phyloP scores from a whole-genome alignment of 2,797 vertebrate genomes.

The Cossypha niveicapilla region DNA sequence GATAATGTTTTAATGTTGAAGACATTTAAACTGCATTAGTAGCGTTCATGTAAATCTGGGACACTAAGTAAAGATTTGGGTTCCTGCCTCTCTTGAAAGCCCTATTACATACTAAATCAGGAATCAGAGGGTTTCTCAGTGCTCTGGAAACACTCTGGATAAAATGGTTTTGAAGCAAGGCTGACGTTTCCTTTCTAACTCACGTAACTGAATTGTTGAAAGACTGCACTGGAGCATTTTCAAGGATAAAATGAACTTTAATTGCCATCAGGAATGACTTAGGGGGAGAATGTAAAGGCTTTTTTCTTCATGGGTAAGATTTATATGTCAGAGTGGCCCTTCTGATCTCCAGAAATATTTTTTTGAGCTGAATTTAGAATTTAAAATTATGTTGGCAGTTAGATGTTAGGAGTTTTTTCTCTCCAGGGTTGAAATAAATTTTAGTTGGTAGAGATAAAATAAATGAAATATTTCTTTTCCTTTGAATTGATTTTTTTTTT shows the following conservation, averaged over 20 bases:
- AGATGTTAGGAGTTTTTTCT: not conserved
- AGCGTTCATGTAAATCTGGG: not conserved
- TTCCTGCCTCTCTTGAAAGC: not conserved
- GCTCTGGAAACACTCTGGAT: not conserved
- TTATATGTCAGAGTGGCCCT: not conserved
- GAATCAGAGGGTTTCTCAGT: not conserved
- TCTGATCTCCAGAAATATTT: not conserved
- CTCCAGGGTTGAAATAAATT: not conserved
- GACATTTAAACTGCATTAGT: not conserved
- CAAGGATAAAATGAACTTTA: not conserved
- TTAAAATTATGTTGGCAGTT: not conserved
- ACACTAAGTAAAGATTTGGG: not conserved
- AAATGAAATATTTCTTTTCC: not conserved
- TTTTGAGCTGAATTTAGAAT: not conserved
- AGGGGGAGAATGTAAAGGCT: accelerated
- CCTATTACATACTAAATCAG: not conserved
- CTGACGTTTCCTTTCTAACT: not conserved
- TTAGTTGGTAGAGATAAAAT: not conserved
- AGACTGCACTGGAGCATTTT: not conserved
- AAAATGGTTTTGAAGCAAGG: not conserved
- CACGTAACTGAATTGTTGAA: not conserved
- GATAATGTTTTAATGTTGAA: not conserved
- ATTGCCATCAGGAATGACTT: not conserved
- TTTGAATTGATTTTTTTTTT: not conserved
- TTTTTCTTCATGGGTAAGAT: not conserved